Evolutionary conservation across 2,113 vertebrate species (phyloP).

Genomic region (Colinus virginianus): DNA sequence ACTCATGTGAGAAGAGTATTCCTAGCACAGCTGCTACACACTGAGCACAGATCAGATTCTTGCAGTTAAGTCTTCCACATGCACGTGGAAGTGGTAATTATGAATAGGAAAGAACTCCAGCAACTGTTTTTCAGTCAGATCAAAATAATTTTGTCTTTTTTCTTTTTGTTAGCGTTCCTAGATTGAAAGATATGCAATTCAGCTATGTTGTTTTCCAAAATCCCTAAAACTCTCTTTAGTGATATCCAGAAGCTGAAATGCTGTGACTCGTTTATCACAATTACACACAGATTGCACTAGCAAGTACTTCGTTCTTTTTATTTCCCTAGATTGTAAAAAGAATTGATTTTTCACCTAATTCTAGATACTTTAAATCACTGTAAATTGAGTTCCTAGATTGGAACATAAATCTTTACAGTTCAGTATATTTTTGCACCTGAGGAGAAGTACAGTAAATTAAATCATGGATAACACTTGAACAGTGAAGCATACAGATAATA

Average conservation of each 20-base stretch:
- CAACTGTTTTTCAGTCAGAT: neutral
- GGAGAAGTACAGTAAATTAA: neutral
- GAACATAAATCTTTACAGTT: neutral
- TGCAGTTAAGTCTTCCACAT: neutral
- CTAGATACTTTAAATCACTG: neutral
- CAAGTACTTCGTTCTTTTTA: slow-evolving; percentile 18
- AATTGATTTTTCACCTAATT: slow-evolving; percentile 27
- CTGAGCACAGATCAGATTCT: neutral
- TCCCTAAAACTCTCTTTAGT: neutral
- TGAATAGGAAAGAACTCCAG: neutral
- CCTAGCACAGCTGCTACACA: neutral
- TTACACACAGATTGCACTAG: neutral
- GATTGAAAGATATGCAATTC: neutral
- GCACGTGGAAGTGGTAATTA: neutral
- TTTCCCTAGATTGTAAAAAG: neutral
- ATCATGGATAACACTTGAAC: neutral
- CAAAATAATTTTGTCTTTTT: neutral
- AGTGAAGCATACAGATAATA: neutral
- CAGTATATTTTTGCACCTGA: neutral
- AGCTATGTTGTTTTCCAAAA: neutral
- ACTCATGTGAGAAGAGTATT: neutral
- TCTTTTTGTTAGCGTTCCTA: neutral
- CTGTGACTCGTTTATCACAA: neutral
- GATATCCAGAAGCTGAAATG: neutral
- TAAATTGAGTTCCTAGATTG: neutral